Base-by-base conservation (phyloP, 2,888 invertebrate species). In the Noctua janthina region DNA sequence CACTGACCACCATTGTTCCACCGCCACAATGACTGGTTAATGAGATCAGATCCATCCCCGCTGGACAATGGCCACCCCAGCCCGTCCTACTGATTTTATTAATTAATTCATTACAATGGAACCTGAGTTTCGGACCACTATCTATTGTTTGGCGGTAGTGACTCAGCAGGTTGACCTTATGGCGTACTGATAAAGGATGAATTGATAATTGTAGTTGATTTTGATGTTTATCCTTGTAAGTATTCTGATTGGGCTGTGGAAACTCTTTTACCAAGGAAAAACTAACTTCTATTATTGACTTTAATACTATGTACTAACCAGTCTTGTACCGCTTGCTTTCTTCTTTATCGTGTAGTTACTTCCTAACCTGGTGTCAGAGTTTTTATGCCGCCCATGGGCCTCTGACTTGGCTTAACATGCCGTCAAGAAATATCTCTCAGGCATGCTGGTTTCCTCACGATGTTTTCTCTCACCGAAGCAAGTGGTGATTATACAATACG, bases 101-200 rank as follows among this genome's bases (percentile, higher is more conserved):
- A 96, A 96, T 96, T 96, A 96, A 96, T 96, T 95, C 95, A 96
- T 96, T 96, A 96, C 96, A 96, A 96, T 96, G 92, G 96, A 95
- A 95, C 95, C 95, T 95, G 95, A 92, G 94, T 94, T 94, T 95
- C 93, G 93, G 93, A 93, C 91, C 95, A 96, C 95, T 96, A 96
- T 95, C 93, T 90, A 80, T 94, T 96, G 94, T 91, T 90, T 87
- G 77, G 74, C 84, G 93, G 93, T 94, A 94, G 95, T 96, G 95
- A 96, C 95, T 95, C 93, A 92, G 92, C 95, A 93, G 92, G 92
- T 91, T 92, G 93, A 93, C 93, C 93, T 92, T 83, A 88, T 84
- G 80, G 75, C 73, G 74, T 51, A 46, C 68, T 73, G 89, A 89
- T 90, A 89, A 87, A 81, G 88, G 85, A 82, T 85, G 82, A 85